phyloP scores from a whole-genome alignment of 2,113 vertebrate species.

The Tonatia bakeri region DNA sequence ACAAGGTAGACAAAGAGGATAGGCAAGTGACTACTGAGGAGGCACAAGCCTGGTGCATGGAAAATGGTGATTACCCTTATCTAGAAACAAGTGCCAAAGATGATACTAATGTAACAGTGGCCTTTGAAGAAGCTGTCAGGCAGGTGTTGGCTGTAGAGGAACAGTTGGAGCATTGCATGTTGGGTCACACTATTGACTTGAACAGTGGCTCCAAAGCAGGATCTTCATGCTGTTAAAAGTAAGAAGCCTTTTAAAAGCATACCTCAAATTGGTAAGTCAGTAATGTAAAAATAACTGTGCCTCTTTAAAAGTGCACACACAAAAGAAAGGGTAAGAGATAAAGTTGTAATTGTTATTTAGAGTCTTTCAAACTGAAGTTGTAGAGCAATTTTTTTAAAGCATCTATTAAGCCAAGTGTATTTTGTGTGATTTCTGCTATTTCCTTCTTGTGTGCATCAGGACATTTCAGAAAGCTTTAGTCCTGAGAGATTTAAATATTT shows the following conservation, averaged over 20 bases:
- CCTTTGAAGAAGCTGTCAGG: slow-evolving; percentile 95
- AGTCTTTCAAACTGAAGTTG: slow-evolving; percentile 65
- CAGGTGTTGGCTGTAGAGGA: slow-evolving; percentile 94
- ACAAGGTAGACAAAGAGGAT: slow-evolving; percentile 93
- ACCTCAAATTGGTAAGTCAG: background rate
- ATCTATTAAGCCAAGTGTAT: slow-evolving; percentile 66
- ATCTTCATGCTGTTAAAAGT: slow-evolving; percentile 87
- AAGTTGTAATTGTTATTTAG: slow-evolving; percentile 61
- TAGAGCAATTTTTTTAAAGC: slow-evolving; percentile 4
- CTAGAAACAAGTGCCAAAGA: slow-evolving; percentile 98
- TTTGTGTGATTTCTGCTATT: slow-evolving; percentile 69
- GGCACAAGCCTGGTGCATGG: slow-evolving; percentile 93
- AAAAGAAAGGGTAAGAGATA: slow-evolving; percentile 50
- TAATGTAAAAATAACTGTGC: slow-evolving; percentile 7
- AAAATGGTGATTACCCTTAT: slow-evolving; percentile 93
- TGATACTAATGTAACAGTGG: slow-evolving; percentile 94
- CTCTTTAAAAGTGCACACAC: slow-evolving; percentile 36
- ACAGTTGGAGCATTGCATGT: slow-evolving; percentile 90
- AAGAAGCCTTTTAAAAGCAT: slow-evolving; percentile 37
- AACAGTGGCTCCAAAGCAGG: slow-evolving; percentile 89
- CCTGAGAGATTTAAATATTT: slow-evolving; percentile 61
- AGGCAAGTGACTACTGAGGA: slow-evolving; percentile 91
- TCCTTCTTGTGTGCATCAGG: slow-evolving; percentile 66
- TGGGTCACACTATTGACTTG: slow-evolving; percentile 92
- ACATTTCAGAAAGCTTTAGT: slow-evolving; percentile 58